Percentiles rank a stretch among this genome's conserved stretches.
phyloP scores from a whole-genome alignment of 2,113 vertebrate species.

The Sterna hirundo region DNA sequence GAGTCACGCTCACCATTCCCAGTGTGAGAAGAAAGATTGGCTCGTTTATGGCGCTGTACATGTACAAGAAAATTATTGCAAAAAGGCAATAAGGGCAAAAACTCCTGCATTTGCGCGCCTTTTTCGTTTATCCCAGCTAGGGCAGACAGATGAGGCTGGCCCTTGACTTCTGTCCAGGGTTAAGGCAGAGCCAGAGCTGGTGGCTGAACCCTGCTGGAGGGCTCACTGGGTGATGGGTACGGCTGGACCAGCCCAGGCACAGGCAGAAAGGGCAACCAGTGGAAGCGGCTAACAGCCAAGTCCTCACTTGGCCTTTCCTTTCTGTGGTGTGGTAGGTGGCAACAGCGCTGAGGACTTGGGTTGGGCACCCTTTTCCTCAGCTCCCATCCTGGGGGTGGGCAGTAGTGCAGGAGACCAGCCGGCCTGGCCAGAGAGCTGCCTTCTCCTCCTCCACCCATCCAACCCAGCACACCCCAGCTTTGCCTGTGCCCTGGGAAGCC shows the following conservation, averaged over 20 bases:
- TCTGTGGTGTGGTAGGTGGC: background rate
- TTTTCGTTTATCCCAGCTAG: background rate
- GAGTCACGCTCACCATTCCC: accelerated
- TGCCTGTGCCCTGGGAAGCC: background rate
- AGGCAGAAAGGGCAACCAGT: background rate
- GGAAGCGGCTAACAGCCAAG: background rate
- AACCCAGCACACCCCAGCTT: background rate
- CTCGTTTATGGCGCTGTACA: background rate
- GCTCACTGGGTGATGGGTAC: background rate
- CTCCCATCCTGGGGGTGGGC: background rate
- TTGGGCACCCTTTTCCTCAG: background rate
- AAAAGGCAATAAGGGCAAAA: background rate
- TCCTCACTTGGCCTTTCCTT: background rate
- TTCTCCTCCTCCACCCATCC: background rate
- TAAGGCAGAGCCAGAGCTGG: background rate
- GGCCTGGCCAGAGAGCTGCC: background rate
- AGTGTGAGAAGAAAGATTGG: background rate
- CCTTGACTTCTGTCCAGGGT: background rate
- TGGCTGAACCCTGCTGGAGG: background rate
- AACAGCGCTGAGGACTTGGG: background rate
- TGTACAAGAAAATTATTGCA: background rate
- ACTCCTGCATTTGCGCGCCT: background rate
- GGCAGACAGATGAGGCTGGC: background rate
- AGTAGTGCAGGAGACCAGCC: background rate
- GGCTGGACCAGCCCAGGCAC: background rate